A percentile compares a stretch with the other conserved stretches of the same genome.
Conservation (phyloP, 2,113 vertebrate genomes). For the Periophthalmus modestus region DNA sequence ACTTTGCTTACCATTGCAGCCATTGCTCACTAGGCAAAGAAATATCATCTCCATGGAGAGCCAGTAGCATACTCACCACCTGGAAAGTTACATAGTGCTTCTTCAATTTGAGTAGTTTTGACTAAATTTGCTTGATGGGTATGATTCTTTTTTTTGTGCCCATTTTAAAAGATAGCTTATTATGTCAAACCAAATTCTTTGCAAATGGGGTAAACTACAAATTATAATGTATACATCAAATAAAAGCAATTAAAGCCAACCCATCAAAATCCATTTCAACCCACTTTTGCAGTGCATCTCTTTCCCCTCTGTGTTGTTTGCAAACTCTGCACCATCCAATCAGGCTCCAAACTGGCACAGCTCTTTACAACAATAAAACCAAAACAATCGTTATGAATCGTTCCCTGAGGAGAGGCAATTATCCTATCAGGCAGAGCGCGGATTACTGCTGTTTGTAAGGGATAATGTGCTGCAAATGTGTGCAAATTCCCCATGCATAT, state of each 20-base stretch:
- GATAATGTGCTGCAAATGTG: slow-evolving; percentile 67
- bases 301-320: slow-evolving; percentile 34
- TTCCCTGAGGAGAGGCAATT: slow-evolving; percentile 45
- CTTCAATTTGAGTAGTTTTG: background rate
- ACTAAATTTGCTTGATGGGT: no score
- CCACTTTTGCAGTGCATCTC: background rate
- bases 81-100: background rate
- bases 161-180: no score
- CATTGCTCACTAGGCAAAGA: no score
- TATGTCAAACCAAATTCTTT: no score
- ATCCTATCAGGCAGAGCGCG: slow-evolving; percentile 42
- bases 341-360: slow-evolving; percentile 24
- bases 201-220: no score
- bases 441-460: slow-evolving; percentile 60
- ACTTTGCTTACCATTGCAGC: no score
- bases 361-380: slow-evolving; percentile 27
- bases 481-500: slow-evolving; percentile 58
- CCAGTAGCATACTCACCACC: background rate
- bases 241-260: no score
- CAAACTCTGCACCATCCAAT: slow-evolving; percentile 39
- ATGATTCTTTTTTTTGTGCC: no score
- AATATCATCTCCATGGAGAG: background rate
- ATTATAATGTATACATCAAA: no score
- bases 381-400: slow-evolving; percentile 34
- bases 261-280: no score